Evolutionary conservation across 2,113 vertebrate genomes (phyloP).

Genomic region (Hypomesus transpacificus): DNA sequence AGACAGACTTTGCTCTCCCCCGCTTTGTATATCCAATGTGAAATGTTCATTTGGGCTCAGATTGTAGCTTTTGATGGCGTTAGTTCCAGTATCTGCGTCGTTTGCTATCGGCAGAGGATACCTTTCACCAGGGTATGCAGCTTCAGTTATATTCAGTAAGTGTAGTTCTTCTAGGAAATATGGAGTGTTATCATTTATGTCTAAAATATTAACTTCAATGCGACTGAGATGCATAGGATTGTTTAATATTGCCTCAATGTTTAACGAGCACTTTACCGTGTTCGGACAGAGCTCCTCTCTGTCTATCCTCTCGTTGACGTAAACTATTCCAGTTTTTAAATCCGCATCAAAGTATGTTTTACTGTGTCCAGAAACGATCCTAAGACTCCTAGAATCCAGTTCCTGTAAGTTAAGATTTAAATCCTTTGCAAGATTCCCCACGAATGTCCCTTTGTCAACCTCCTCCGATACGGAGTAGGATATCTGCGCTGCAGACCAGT

Average conservation of each 20-base stretch:
- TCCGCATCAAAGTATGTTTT: constrained; percentile 66
- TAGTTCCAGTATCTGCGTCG: constrained; percentile 67
- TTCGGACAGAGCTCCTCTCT: constrained; percentile 70
- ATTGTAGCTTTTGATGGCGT: constrained; percentile 71
- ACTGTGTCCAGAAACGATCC: constrained; percentile 62
- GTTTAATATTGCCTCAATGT: constrained; percentile 69
- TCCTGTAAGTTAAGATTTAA: constrained; percentile 48
- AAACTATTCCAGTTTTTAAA: constrained; percentile 64
- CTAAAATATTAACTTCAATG: constrained; percentile 67
- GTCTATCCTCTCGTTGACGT: constrained; percentile 72
- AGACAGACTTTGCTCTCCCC: constrained; percentile 64
- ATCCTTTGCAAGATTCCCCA: constrained; percentile 65
- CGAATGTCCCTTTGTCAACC: constrained; percentile 54
- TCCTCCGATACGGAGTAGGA: constrained; percentile 62
- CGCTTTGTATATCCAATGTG: constrained; percentile 64
- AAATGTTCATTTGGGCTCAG: constrained; percentile 70
- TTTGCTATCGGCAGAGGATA: constrained; percentile 70
- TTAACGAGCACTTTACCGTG: constrained; percentile 59
- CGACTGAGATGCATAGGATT: constrained; percentile 66
- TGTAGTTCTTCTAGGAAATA: constrained; percentile 59
- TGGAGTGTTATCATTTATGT: constrained; percentile 77
- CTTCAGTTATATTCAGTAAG: constrained; percentile 65
- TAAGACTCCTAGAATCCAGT: constrained; percentile 56
- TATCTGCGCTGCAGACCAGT: constrained; percentile 44
- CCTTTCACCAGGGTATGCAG: constrained; percentile 48